phyloP scores from a whole-genome alignment of 2,888 invertebrate genomes.

The Anorthoa munda region DNA sequence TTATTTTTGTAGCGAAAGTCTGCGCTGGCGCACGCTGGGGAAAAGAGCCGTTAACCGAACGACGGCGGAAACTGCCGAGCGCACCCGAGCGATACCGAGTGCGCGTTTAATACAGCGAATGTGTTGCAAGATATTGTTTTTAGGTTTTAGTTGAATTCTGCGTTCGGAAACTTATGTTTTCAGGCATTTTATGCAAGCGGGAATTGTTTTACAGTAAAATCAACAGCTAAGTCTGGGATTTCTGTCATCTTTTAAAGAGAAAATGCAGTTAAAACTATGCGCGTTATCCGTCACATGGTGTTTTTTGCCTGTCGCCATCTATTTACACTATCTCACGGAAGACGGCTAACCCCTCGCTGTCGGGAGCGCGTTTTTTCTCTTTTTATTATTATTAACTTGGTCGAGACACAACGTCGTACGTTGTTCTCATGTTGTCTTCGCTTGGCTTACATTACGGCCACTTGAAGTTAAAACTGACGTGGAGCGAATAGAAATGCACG shows the following conservation, averaged over 20 bases:
- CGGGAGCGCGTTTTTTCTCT: slow-evolving; percentile 85
- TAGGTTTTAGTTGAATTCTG: slow-evolving; percentile 24
- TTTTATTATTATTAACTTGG: slow-evolving; percentile 89
- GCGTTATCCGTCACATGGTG: slow-evolving; percentile 70
- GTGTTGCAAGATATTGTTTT: slow-evolving; percentile 57
- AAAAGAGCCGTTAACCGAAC: slow-evolving; percentile 89
- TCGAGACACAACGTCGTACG: slow-evolving; percentile 66
- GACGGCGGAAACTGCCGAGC: slow-evolving; percentile 82
- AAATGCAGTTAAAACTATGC: slow-evolving; percentile 66
- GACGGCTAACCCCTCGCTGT: slow-evolving; percentile 86
- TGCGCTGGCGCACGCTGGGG: slow-evolving; percentile 78
- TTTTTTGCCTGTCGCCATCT: slow-evolving; percentile 71
- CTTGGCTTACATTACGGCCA: slow-evolving; percentile 52
- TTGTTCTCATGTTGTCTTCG: slow-evolving; percentile 49
- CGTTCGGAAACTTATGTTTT: slow-evolving; percentile 31
- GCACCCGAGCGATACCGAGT: slow-evolving; percentile 75
- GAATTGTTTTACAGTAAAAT: slow-evolving; percentile 60
- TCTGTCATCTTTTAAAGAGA: background rate
- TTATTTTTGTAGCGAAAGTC: slow-evolving; percentile 90
- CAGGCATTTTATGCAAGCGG: slow-evolving; percentile 54
- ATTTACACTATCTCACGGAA: slow-evolving; percentile 81
- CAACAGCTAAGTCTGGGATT: slow-evolving; percentile 57
- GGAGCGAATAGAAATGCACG: slow-evolving; percentile 69
- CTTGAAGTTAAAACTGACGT: slow-evolving; percentile 64
- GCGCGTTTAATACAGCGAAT: slow-evolving; percentile 78